Base-by-base conservation (phyloP, 2,797 vertebrate genomes). In the Ataeniobius toweri region DNA sequence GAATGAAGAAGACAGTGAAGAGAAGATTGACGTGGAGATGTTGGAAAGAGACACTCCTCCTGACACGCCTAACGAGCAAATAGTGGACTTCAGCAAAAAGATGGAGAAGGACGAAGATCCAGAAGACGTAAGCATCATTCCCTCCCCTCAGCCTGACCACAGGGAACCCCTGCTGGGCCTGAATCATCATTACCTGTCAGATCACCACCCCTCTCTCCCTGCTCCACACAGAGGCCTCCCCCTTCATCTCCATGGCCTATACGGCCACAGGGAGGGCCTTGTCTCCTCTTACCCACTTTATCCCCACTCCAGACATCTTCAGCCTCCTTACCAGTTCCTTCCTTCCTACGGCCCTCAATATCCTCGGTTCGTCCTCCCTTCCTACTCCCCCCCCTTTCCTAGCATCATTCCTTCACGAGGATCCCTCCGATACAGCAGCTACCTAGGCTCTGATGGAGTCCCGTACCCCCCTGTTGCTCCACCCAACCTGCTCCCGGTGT, bases 41-140 rank as follows among this genome's bases (percentile, higher is more conserved):
- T 75, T 94, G 51, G 95, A 94, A 72, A 89, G 94, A 80, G 94
- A 95, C 90, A 94, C 93, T 0, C 95, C 95, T 0, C 95, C 95
- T 0, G 93, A 93, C 87, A 95, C 95, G 0, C 94, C 96, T 0
- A 93, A 95, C 0, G 91, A 94, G 65, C 94, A 95, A 73, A 89
- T 94, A 9, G 80, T 93, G 91, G 94, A 95, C 83, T 94, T 94
- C 87, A 95, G 93, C 83, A 89, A 76, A 73, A 95, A 92, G 81
- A 53, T 89, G 22, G 85, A 91, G 56, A 85, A 84, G 58, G 82
- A 89, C 9, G 84, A 70, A 44, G 81, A 89, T 63, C 56, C 28
- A 36, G 79, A 85, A 65, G 55, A 36, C 67, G 24, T 5, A n/a
- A 41, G 5, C 24, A 50, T 61, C 50, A 75, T 67, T 73, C 71